Percentiles rank a stretch among this genome's conserved stretches.
Conservation (phyloP, 2,888 invertebrate genomes). For the Brenthis daphne region DNA sequence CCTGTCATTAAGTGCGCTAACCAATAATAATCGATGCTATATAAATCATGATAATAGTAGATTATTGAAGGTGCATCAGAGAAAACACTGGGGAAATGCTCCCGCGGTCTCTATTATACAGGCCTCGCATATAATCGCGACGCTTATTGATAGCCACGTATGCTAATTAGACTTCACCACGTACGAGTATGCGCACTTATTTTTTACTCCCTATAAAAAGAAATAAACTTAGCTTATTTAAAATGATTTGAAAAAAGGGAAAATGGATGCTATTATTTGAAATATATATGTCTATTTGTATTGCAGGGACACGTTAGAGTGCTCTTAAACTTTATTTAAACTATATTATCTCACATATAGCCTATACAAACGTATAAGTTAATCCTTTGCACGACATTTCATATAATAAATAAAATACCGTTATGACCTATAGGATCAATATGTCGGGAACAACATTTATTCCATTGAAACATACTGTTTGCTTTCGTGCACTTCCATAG, state of each 20-base stretch:
- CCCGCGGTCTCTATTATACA: constrained; percentile 70
- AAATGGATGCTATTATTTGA: neutral
- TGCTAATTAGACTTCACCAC: constrained; percentile 33
- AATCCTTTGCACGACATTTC: constrained; percentile 8
- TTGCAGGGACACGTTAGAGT: too few relatives aligned
- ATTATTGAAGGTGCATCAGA: constrained; percentile 75
- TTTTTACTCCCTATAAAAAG: neutral
- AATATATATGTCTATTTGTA: neutral
- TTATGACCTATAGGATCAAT: constrained; percentile 38
- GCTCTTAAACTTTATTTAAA: neutral
- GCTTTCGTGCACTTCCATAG: constrained; percentile 39
- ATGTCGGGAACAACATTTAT: constrained; percentile 37
- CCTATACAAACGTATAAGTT: neutral
- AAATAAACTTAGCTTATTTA: constrained; percentile 1
- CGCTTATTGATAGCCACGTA: constrained; percentile 77
- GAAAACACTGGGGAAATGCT: constrained; percentile 74
- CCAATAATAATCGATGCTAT: constrained; percentile 72
- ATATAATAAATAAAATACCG: constrained; percentile 30
- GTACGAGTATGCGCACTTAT: constrained; percentile 21
- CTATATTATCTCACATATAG: neutral
- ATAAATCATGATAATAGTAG: constrained; percentile 80
- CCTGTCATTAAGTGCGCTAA: constrained; percentile 73
- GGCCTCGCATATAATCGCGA: constrained; percentile 72
- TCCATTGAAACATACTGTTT: constrained; percentile 34
- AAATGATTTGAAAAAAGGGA: neutral